Percentiles rank a stretch among this genome's conserved stretches.
Conservation (phyloP, 2,888 invertebrate genomes). For the Melanotus villosus region DNA sequence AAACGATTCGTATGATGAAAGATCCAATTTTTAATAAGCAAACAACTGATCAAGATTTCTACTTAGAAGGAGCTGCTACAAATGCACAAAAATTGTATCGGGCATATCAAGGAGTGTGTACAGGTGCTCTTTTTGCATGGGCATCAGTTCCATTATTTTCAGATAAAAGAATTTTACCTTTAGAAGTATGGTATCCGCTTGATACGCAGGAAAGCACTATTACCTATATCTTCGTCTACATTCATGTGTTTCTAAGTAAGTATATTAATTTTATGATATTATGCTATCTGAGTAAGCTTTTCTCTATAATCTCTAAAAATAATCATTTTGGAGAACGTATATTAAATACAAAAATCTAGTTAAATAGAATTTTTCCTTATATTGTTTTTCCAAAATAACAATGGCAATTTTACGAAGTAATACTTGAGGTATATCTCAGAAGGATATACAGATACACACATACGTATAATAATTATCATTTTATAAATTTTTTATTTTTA, state of each 20-base stretch:
- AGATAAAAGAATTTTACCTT: constrained; percentile 36
- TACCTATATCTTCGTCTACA: neutral
- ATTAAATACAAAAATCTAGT: too few relatives aligned
- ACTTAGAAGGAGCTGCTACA: neutral
- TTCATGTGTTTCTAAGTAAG: constrained; percentile 10
- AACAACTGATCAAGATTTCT: neutral
- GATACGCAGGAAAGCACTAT: constrained; percentile 53
- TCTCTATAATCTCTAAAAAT: too few relatives aligned
- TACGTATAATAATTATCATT: too few relatives aligned
- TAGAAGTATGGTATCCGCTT: constrained; percentile 66
- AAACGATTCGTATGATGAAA: neutral
- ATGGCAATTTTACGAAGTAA: too few relatives aligned
- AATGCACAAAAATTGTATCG: neutral
- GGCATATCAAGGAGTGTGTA: neutral
- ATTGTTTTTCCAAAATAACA: too few relatives aligned
- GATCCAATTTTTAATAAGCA: neutral
- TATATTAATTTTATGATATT: neutral
- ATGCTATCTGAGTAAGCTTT: too few relatives aligned
- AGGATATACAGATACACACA: too few relatives aligned
- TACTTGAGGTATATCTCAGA: too few relatives aligned
- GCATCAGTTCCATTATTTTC: constrained; percentile 21
- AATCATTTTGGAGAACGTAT: too few relatives aligned
- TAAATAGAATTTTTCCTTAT: too few relatives aligned
- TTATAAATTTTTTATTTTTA: too few relatives aligned
- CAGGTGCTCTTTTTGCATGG: constrained; percentile 10